Base-by-base conservation (phyloP, 2,888 invertebrate species). In the Lasioglossum morio region DNA sequence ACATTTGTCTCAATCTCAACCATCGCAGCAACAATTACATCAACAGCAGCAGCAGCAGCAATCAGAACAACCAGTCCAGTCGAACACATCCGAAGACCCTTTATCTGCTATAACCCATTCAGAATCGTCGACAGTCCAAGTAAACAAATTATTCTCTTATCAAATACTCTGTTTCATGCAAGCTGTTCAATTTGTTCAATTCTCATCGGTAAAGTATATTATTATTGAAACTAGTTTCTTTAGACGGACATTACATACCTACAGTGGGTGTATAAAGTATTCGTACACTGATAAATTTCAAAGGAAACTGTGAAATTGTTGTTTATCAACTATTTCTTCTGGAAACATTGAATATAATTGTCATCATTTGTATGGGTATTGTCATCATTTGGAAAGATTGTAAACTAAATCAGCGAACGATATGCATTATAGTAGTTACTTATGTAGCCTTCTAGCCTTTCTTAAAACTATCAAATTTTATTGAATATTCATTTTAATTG, bases 1-100 rank as follows among this genome's bases (percentile, higher is more conserved):
- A 81, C 92, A 94, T 83, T 81, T 93, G 12, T 92, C 93, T 34
- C 93, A 92, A 53, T 89, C 89, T 30, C 93, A 94, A 69, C 90
- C 88, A 30, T 88, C 90, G 43, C 88, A 90, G n/a, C 87, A 89
- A n/a, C 92, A 91, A 46, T 85, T 85, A 14, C 87, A 87, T 48
- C 91, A 81, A 27, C 85, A 86, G 27, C 79, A 34, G 34, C 34
- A 86, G 27, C 79, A 87, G 3, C 91, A 88, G n/a, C 87, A 87
- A 48, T 69, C 86, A 43, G 87, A 90, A 43, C 87, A 85, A 72
- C 70, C 70, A 73, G 78, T 83, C 30, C 86, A 86, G 27, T 82
- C 81, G 30, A 82, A 85, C 69, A 16, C 81, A 23, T 69, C 86
- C 14, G 87, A 89, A 30, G 81, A 88, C 82, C 76, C 89, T 12